Conservation (phyloP, 2,113 vertebrate species). For the Paralichthys olivaceus region DNA sequence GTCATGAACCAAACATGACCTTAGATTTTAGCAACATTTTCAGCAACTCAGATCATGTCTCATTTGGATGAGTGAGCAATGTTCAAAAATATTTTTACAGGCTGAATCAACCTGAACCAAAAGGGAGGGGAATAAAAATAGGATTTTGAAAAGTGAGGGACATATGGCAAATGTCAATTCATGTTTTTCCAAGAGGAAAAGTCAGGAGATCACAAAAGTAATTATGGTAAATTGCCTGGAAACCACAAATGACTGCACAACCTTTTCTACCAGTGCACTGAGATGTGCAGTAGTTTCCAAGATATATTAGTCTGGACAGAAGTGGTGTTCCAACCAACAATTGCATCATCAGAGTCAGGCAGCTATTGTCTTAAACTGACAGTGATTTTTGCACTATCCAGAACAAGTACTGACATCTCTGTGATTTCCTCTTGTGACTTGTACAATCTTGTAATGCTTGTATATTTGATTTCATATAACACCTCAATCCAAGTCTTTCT, state of each 20-base stretch:
- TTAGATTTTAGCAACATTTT: neutral
- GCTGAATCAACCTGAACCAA: neutral
- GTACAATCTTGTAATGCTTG: neutral
- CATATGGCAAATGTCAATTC: neutral
- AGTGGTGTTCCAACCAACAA: too few relatives aligned
- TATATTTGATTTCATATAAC: neutral
- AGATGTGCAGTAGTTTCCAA: neutral
- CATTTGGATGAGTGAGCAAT: neutral
- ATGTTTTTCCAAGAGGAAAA: neutral
- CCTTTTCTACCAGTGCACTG: neutral
- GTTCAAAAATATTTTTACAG: neutral
- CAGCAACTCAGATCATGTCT: neutral
- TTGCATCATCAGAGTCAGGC: too few relatives aligned
- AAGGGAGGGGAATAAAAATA: neutral
- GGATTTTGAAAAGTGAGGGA: neutral
- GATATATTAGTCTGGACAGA: too few relatives aligned
- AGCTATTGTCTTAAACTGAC: too few relatives aligned
- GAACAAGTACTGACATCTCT: neutral
- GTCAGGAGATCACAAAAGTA: neutral
- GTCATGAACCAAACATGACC: neutral
- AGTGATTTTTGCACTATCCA: neutral
- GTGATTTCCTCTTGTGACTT: neutral
- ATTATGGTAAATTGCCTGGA: too few relatives aligned
- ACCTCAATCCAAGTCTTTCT: too few relatives aligned
- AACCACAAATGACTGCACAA: neutral